Evolutionary conservation across 2,888 invertebrate species (phyloP), one percentile per base, ranked within the genome.

Genomic region (Eristalis pertinax): DNA sequence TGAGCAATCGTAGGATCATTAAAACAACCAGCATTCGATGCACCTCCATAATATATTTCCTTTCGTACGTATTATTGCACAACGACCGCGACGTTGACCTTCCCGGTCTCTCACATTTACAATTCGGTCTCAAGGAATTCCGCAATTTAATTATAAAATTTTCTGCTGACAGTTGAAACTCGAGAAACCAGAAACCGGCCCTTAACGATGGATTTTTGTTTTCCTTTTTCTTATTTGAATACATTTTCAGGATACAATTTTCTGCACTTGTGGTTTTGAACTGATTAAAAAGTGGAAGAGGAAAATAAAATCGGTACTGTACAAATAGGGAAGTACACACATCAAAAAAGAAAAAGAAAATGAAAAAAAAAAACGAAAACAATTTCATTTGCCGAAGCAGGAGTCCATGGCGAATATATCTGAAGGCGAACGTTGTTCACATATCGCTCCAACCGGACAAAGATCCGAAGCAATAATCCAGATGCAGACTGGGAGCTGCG

Each of bases 121-220:
- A 64, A 19, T 41, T 68, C 74, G 63, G 64, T 38, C 26, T 58
- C 56, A 81, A 75, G 56, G 69, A 69, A 75, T 64, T 75, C 64
- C 69, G 75, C 74, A 74, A 81, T 81, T 81, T 74, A 81, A 81
- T 81, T 81, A 75, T 32, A 63, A 81, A 56, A 63, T 75, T 64
- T 74, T 81, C 38, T 58, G 81, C 68, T 81, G 69, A 81, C 81
- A 63, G 63, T 74, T 38, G 69, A 81, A 75, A 69, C 62, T 43
- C 64, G 50, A 50, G 50, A 50, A 50, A 50, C 50, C 50, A 50
- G 50, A 69, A 58, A n/a, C 80, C 29, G 15, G 38, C 43, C 73
- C 50, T 62, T 62, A 43, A 64, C 41, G 70, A 29, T 4, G 38
- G 22, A 58, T 38, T 58, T 58, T 63, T 81, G 11, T 19, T n/a